Conservation (phyloP, 2,888 invertebrate genomes). For the Rotaria magnacalcarata region DNA sequence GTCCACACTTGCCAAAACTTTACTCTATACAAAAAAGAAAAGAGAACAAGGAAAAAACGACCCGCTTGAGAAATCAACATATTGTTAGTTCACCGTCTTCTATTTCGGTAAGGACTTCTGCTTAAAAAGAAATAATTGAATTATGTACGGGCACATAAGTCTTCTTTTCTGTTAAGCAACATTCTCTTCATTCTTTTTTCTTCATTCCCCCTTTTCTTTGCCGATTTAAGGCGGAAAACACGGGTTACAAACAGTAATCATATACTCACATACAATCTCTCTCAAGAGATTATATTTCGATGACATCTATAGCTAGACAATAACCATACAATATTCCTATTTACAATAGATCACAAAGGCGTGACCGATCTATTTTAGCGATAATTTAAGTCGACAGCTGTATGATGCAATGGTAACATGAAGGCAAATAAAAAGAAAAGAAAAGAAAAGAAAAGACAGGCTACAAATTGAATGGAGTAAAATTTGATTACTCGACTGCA, state of each 20-base stretch:
- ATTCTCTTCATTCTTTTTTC: not conserved
- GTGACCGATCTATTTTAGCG: not conserved
- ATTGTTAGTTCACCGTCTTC: not conserved
- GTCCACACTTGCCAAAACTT: not conserved
- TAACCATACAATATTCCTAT: not conserved
- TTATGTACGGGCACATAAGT: not conserved
- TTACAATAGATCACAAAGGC: not conserved
- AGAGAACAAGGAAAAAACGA: not conserved
- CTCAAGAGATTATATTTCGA: not conserved
- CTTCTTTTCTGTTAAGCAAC: not conserved
- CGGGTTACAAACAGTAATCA: not conserved
- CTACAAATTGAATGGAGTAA: not conserved
- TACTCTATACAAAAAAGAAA: not conserved
- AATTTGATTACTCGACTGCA: not conserved
- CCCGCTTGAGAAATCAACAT: slow-evolving; percentile 26
- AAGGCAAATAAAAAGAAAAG: not conserved
- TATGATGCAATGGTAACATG: not conserved
- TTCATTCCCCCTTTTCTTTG: not conserved
- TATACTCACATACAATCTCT: not conserved
- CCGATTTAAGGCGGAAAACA: not conserved
- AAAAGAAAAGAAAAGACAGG: not conserved
- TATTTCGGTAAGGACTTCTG: not conserved
- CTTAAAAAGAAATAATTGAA: not conserved
- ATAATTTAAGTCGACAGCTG: not conserved
- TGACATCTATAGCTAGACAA: not conserved